Percentiles rank a stretch among this genome's conserved stretches.
phyloP scores from a whole-genome alignment of 1,140 invertebrate genomes.

The Goniozus legneri region DNA sequence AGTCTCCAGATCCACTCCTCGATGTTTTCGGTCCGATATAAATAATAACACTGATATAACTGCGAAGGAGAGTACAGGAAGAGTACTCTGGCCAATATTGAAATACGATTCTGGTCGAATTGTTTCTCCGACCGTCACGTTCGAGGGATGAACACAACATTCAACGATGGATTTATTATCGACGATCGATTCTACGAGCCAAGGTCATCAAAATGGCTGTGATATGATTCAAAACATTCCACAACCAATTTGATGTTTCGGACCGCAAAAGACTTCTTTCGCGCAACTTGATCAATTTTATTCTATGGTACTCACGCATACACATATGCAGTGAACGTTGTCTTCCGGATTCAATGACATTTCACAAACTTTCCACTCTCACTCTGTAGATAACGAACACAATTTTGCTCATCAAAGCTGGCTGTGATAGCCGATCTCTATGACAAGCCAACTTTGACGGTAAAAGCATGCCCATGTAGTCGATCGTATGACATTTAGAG shows the following conservation, averaged over 20 bases:
- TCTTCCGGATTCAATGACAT: no score
- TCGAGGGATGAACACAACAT: no score
- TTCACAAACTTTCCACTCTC: not conserved
- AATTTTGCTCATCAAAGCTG: slow-evolving; percentile 78
- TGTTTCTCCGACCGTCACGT: no score
- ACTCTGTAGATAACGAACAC: slow-evolving; percentile 39
- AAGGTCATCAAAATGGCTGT: slow-evolving; percentile 80
- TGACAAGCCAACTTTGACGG: slow-evolving; percentile 76
- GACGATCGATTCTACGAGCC: slow-evolving; percentile 51
- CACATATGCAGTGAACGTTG: no score
- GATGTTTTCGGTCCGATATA: no score
- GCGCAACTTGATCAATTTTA: not conserved
- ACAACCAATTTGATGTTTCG: slow-evolving; percentile 70
- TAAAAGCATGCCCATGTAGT: slow-evolving; percentile 50
- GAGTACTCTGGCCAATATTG: no score
- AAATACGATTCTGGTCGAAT: no score
- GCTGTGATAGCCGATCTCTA: slow-evolving; percentile 75
- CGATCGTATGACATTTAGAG: not conserved
- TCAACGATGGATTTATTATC: no score
- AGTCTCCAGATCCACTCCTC: no score
- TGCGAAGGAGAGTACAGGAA: no score
- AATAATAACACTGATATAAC: no score
- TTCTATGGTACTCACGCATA: not conserved
- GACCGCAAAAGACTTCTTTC: slow-evolving; percentile 45
- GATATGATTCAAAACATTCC: slow-evolving; percentile 69